These are phyloP conservation scores for Coryphaenoides rupestris DNA, from an alignment of 2,113 vertebrate species.

Conservation along the genomic window DNA sequence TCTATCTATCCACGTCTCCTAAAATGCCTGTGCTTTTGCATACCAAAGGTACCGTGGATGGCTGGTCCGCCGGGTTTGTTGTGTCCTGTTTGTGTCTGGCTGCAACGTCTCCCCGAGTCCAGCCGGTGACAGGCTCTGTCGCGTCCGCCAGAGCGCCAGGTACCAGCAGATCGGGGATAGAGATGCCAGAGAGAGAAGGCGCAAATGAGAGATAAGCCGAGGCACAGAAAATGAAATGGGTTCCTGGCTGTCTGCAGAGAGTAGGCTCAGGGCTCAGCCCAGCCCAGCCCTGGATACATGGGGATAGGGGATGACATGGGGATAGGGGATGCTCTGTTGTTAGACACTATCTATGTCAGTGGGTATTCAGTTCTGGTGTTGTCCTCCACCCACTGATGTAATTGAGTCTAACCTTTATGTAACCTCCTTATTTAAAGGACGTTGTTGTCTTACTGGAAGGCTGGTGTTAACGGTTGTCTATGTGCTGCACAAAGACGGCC, in stretches of 20 bases:
- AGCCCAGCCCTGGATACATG: slow-evolving; percentile 16
- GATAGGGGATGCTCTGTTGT: no score
- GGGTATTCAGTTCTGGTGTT: slow-evolving; percentile 24
- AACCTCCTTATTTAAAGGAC: slow-evolving; percentile 40
- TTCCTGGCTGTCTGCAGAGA: slow-evolving; percentile 17
- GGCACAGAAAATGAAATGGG: slow-evolving; percentile 41
- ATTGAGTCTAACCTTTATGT: slow-evolving; percentile 57
- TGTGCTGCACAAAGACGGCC: slow-evolving; percentile 35
- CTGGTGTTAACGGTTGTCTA: slow-evolving; percentile 27
- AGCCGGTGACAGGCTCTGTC: slow-evolving; percentile 43
- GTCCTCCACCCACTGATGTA: slow-evolving; percentile 30
- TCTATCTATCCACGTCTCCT: background rate
- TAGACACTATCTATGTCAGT: slow-evolving; percentile 33
- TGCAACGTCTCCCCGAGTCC: slow-evolving; percentile 60
- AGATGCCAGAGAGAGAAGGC: slow-evolving; percentile 27
- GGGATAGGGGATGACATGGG: slow-evolving; percentile 27
- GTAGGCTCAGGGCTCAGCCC: background rate
- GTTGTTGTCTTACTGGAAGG: slow-evolving; percentile 38
- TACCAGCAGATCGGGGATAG: slow-evolving; percentile 38
- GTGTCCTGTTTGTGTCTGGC: slow-evolving; percentile 64
- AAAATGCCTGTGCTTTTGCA: slow-evolving; percentile 24
- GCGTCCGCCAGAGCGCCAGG: slow-evolving; percentile 64
- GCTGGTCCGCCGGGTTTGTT: slow-evolving; percentile 71
- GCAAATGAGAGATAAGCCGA: slow-evolving; percentile 48
- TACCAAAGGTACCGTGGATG: slow-evolving; percentile 69